These are phyloP conservation scores for Todus mexicanus DNA, from an alignment of 2,797 vertebrate species.

Conservation along the genomic window DNA sequence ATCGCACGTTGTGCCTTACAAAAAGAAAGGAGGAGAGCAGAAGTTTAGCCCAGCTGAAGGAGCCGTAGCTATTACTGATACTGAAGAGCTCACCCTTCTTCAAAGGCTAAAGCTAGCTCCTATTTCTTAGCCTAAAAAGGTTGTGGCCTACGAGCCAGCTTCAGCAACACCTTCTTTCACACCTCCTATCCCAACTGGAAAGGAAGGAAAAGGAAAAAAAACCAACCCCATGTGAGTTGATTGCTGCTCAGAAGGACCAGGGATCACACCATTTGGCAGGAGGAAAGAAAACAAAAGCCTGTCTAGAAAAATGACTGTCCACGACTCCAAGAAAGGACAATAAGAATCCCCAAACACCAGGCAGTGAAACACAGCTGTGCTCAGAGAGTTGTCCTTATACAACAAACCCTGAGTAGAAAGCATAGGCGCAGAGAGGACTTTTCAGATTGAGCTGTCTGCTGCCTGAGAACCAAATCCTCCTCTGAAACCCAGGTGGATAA, in stretches of 20 bases:
- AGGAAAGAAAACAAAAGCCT: not conserved
- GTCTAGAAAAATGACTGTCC: not conserved
- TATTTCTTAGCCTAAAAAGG: not conserved
- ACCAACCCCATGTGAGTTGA: not conserved
- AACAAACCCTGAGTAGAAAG: not conserved
- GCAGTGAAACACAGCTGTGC: fast-evolving
- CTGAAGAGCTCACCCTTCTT: not conserved
- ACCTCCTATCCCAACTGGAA: not conserved
- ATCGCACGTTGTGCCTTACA: not conserved
- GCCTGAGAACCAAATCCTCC: not conserved
- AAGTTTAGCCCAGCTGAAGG: not conserved
- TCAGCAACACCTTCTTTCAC: not conserved
- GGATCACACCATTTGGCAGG: not conserved
- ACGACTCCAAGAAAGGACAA: not conserved
- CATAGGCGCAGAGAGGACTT: fast-evolving
- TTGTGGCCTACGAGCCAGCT: not conserved
- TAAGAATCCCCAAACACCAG: fast-evolving
- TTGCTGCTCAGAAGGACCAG: not conserved
- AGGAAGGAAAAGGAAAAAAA: not conserved
- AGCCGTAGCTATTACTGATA: not conserved
- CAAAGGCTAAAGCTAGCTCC: not conserved
- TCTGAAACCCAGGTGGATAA: not conserved
- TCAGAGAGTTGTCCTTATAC: not conserved
- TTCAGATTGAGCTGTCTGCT: not conserved
- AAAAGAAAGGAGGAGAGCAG: not conserved